A percentile compares a stretch with the other conserved stretches of the same genome.
These are phyloP conservation scores for Drosophila algonquin DNA, from an alignment of 2,888 invertebrate genomes.

Conservation along the genomic window DNA sequence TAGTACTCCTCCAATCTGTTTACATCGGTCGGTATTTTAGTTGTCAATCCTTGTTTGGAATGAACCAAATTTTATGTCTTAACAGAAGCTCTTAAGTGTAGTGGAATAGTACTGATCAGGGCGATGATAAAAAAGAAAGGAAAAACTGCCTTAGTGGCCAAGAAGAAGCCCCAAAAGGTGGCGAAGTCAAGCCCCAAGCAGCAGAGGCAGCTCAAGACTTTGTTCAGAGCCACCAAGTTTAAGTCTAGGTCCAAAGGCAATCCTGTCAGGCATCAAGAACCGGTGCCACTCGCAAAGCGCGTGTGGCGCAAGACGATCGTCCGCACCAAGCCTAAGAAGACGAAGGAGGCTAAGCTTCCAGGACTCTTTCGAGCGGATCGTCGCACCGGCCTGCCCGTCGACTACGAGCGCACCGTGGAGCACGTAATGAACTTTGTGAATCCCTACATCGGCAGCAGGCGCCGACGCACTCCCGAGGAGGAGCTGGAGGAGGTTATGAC, in stretches of 20 bases:
- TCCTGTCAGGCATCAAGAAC: neutral
- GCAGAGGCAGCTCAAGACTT: constrained; percentile 17
- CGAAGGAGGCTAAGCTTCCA: constrained; percentile 29
- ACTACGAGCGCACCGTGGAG: constrained; percentile 61
- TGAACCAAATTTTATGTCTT: neutral
- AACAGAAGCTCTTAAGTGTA: neutral
- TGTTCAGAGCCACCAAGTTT: neutral
- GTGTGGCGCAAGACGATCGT: constrained; percentile 57
- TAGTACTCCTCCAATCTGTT: neutral
- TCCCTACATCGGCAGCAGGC: constrained; percentile 35
- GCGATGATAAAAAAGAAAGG: neutral
- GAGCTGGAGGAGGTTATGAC: constrained; percentile 38
- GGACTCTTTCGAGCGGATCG: constrained; percentile 54
- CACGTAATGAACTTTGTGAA: constrained; percentile 65
- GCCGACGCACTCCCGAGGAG: constrained; percentile 28
- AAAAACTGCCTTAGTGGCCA: neutral
- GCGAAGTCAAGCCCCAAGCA: constrained; percentile 13
- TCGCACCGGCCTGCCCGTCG: constrained; percentile 59
- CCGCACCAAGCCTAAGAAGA: constrained; percentile 37
- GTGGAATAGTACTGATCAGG: neutral
- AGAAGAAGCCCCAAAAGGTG: neutral
- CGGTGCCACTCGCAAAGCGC: neutral
- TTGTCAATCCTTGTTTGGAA: neutral
- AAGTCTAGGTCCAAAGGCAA: neutral
- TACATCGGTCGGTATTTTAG: neutral